Percentiles rank a stretch among this genome's conserved stretches.
Conservation (phyloP, 1,140 invertebrate species). For the Penaeus vannamei region DNA sequence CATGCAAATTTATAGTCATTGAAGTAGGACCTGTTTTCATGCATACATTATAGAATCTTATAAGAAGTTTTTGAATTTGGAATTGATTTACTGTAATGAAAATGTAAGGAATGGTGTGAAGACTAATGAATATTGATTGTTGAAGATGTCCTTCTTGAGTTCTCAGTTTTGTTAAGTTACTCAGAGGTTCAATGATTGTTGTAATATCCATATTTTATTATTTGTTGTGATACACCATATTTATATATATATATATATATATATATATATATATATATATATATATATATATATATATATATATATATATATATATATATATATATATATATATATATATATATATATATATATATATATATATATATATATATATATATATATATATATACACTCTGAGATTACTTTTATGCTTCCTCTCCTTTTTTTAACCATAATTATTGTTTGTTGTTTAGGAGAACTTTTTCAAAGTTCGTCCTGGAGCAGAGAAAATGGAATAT, state of each 20-base stretch:
- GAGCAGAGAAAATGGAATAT: conserved; percentile 78
- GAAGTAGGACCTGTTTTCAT: background rate
- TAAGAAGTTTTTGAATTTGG: background rate
- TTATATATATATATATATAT: background rate
- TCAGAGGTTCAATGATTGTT: background rate
- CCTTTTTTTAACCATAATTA: background rate
- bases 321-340: background rate
- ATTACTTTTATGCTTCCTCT: background rate
- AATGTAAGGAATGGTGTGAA: background rate
- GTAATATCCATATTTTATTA: background rate
- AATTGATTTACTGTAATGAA: background rate
- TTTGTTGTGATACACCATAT: too few species aligned
- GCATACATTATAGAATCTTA: too few species aligned
- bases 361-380: background rate
- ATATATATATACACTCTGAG: background rate
- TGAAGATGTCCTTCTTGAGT: background rate
- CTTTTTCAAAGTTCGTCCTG: conserved; percentile 81
- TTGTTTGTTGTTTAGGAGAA: conserved; percentile 77
- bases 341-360: background rate
- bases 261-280: background rate
- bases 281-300: background rate
- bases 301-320: background rate
- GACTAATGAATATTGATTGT: background rate
- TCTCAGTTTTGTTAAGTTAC: background rate
- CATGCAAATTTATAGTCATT: background rate